phyloP scores from a whole-genome alignment of 2,113 vertebrate genomes.

The Atractosteus spatula region DNA sequence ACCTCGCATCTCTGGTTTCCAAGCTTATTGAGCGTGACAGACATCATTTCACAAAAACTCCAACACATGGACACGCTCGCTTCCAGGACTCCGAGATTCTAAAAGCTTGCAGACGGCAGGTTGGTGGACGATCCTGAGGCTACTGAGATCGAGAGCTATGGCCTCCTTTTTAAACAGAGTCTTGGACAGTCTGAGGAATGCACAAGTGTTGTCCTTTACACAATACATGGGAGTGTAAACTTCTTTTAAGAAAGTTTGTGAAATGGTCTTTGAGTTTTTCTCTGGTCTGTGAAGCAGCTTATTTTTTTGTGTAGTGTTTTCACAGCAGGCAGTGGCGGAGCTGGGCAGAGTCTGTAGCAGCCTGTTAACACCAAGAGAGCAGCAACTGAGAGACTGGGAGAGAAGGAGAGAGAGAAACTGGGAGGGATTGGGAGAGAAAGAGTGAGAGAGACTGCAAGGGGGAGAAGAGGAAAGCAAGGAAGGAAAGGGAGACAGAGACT shows the following conservation, averaged over 20 bases:
- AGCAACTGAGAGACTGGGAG: neutral
- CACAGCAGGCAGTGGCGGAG: slow-evolving; percentile 35
- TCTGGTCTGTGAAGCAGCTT: neutral
- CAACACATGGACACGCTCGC: too few species aligned
- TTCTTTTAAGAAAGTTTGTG: slow-evolving; percentile 16
- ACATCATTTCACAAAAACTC: too few species aligned
- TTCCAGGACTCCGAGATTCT: too few species aligned
- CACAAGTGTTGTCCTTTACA: too few species aligned
- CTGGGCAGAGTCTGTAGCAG: slow-evolving; percentile 4
- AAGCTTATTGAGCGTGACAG: too few species aligned
- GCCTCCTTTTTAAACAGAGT: too few species aligned
- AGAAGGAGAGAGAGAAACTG: neutral
- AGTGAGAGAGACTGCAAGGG: slow-evolving; percentile 19
- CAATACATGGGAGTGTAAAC: too few species aligned
- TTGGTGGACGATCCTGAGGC: too few species aligned
- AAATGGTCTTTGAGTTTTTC: slow-evolving; percentile 9
- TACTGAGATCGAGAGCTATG: too few species aligned
- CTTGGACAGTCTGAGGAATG: too few species aligned
- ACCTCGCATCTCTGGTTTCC: too few species aligned
- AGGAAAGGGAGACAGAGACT: slow-evolving; percentile 10
- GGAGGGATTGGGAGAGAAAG: neutral
- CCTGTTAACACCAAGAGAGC: neutral
- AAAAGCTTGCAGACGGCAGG: too few species aligned
- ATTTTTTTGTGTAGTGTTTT: slow-evolving; percentile 1
- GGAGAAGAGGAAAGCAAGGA: slow-evolving; percentile 5